Evolutionary conservation across 2,888 invertebrate genomes (phyloP), one percentile per base, ranked within the genome.

Genomic region (Sinotaia quadrata): DNA sequence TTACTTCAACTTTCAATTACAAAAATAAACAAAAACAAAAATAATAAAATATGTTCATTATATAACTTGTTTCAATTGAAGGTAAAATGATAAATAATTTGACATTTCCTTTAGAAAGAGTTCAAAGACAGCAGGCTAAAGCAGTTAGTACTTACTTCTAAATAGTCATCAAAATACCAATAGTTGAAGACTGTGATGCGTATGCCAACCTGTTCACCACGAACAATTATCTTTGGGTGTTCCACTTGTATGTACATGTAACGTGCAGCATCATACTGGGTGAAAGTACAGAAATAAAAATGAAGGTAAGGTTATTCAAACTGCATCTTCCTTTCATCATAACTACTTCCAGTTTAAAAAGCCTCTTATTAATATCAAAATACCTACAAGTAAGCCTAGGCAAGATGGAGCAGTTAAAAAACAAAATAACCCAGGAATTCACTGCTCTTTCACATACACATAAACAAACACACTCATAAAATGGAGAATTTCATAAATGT

Each of bases 201-300:
- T 36, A 98, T 91, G 8, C 97, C 97, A 41, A 98, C 91, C 89
- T 97, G 97, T 89, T 98, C 97, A 5, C 97, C 97, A 87, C 95
- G 94, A 49, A 93, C 92, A 81, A 94, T 94, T 41, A 90, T 89
- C 0, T 91, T 91, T 0, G 97, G 97, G 90, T 96, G 95, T 87
- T 98, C 97, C 60, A 97, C 94, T 83, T 95, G 95, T 79, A 97
- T 96, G 89, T 94, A 97, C 91, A 98, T 96, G 21, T 97, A 96
- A 51, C 96, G 90, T 0, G 95, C 93, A 18, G 95, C 96, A 31
- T 94, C 92, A 87, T 96, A 97, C 92, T 94, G 89, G 36, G n/a
- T n/a, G n/a, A n/a, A 61, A 61, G 0, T 51, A 10, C 12, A 18
- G 8, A 51, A 51, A 51, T 10, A 51, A 51, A 51, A 41, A 41